Conservation (phyloP, 2,888 invertebrate genomes). For the Athalia rosae region DNA sequence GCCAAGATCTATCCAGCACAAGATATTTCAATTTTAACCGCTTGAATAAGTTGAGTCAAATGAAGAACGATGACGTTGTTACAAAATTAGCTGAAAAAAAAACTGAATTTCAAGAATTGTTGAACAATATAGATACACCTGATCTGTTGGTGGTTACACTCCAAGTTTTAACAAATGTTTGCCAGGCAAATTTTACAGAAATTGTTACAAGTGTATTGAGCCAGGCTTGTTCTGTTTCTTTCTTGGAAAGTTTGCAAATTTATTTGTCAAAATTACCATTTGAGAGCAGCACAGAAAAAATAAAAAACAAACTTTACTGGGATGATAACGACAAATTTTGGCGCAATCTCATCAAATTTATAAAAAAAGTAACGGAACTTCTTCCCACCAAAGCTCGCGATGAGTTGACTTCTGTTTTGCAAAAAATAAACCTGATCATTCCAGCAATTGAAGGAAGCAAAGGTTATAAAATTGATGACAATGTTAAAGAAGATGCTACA, state of each 20-base stretch:
- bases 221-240: conserved; percentile 44
- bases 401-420: conserved; percentile 60
- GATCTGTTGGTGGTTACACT: conserved; percentile 23
- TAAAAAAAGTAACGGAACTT: conserved; percentile 69
- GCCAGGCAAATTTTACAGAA: conserved; percentile 19
- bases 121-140: not conserved
- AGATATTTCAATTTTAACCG: conserved; percentile 15
- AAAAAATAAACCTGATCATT: conserved; percentile 56
- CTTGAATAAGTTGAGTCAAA: not conserved
- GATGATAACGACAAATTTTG: conserved; percentile 58
- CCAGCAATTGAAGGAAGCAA: conserved; percentile 52
- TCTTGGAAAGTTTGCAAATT: conserved; percentile 54
- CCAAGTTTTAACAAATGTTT: conserved; percentile 13
- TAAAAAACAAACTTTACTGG: conserved; percentile 54
- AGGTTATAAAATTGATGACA: conserved; percentile 39
- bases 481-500: conserved; percentile 43
- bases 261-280: conserved; percentile 55
- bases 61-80: conserved; percentile 21
- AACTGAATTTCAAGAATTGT: conserved; percentile 16
- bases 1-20: not conserved
- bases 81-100: not conserved
- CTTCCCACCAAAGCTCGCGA: conserved; percentile 65
- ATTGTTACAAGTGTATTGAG: conserved; percentile 12
- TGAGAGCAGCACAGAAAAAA: conserved; percentile 50
- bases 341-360: conserved; percentile 56